Conservation (phyloP, 2,888 invertebrate genomes). For the Notodonta dromedarius region DNA sequence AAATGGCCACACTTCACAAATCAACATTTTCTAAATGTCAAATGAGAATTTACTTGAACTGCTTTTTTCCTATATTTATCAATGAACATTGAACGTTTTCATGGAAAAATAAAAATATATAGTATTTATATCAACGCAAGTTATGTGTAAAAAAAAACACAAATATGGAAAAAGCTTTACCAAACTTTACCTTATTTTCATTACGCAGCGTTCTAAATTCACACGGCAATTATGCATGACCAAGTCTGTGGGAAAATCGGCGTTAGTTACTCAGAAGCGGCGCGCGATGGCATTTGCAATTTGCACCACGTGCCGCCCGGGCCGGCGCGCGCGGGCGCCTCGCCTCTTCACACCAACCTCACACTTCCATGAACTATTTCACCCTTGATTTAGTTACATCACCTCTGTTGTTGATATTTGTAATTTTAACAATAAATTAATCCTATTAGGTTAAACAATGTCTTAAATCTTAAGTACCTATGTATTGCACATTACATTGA, state of each 20-base stretch:
- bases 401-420: background rate
- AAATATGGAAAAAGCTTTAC: too few relatives aligned
- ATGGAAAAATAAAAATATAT: too few relatives aligned
- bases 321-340: constrained; percentile 26
- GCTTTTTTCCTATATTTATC: too few relatives aligned
- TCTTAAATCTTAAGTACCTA: too few relatives aligned
- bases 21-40: too few relatives aligned
- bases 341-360: constrained; percentile 52
- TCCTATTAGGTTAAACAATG: too few relatives aligned
- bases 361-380: constrained; percentile 52
- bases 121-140: too few relatives aligned
- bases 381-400: constrained; percentile 18
- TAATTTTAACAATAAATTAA: background rate
- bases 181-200: background rate
- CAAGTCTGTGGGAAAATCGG: constrained; percentile 30
- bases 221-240: constrained; percentile 23
- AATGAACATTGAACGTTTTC: too few relatives aligned
- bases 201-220: background rate
- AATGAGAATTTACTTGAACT: too few relatives aligned
- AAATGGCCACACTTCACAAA: too few relatives aligned
- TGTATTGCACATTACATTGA: too few relatives aligned
- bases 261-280: constrained; percentile 17
- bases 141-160: too few relatives aligned
- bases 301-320: constrained; percentile 53
- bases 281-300: constrained; percentile 54